phyloP scores from a whole-genome alignment of 1,140 invertebrate species.

The Bombus polaris region DNA sequence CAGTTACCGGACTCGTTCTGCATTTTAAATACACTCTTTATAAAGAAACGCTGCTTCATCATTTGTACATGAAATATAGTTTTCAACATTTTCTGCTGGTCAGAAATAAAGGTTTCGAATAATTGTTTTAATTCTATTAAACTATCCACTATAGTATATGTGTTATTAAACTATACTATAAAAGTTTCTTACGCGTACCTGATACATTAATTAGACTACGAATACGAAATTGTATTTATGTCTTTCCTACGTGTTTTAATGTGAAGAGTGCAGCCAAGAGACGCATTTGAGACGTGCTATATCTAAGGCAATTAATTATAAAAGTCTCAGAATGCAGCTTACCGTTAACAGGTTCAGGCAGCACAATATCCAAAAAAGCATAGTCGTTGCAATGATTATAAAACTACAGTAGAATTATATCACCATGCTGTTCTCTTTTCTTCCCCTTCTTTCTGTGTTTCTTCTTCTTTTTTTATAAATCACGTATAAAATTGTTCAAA shows the following conservation, averaged over 20 bases:
- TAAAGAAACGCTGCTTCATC: no score
- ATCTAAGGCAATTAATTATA: background rate
- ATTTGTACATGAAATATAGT: no score
- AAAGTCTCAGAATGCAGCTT: background rate
- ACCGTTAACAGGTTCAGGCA: slow-evolving; percentile 57
- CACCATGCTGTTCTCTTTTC: slow-evolving; percentile 15
- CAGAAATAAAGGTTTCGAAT: no score
- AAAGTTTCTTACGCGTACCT: no score
- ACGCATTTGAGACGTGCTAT: background rate
- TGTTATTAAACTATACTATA: no score
- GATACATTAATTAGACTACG: no score
- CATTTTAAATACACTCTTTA: no score
- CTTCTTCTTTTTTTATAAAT: background rate
- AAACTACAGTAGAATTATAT: slow-evolving; percentile 13
- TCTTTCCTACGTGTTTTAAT: background rate
- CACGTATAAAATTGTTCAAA: background rate
- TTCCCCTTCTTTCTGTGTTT: background rate
- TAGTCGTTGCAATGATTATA: slow-evolving; percentile 29
- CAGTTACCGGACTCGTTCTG: no score
- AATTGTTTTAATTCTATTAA: no score
- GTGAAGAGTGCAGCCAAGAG: background rate
- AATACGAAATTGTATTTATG: no score
- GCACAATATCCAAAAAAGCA: slow-evolving; percentile 44
- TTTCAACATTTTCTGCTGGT: no score
- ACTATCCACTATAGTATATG: no score